Evolutionary conservation across 2,113 vertebrate species (phyloP), one percentile per base, ranked within the genome.

Genomic region (Guaruba guarouba): DNA sequence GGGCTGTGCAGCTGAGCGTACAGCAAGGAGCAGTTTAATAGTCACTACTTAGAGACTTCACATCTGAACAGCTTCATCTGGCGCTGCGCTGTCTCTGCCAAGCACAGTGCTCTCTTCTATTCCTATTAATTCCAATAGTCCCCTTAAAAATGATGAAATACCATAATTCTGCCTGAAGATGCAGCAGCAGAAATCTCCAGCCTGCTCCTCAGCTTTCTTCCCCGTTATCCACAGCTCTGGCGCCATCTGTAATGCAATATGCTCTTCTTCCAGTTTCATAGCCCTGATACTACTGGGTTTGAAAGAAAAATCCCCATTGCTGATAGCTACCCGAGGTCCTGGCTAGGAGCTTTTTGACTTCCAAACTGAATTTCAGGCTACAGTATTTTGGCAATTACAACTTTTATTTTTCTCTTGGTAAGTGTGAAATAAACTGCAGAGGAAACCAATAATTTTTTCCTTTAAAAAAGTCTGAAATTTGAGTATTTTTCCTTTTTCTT

Each of bases 1-100:
- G 6, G 2, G 0, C 22, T 24, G 52, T n/a, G 15, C 14, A 18
- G 31, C 67, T 80, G 62, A 46, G 43, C 1, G 1, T 27, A 7
- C 43, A 64, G 37, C 57, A 33, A 44, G 51, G 52, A 46, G 14
- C 37, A 64, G 39, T 55, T 68, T 29, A 67, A 25, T 35, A 70
- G 46, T 3, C 25, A 19, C 61, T 44, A 44, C 49, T 39, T 4
- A 20, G 28, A 91, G 73, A 69, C 25, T 25, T 67, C 12, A 0
- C 1, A 3, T 51, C 63, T 37, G 22, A 69, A 9, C 51, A 64
- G 61, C 68, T 88, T 82, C n/a, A 13, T 4, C 67, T 1, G 0
- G 15, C 7, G 0, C 29, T 8, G 4, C 0, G 0, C 44, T 35
- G 49, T 22, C 52, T 44, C 67, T 39, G 14, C 64, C 76, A 52